phyloP scores from a whole-genome alignment of 2,113 vertebrate genomes.

The Brevimyrus niger region DNA sequence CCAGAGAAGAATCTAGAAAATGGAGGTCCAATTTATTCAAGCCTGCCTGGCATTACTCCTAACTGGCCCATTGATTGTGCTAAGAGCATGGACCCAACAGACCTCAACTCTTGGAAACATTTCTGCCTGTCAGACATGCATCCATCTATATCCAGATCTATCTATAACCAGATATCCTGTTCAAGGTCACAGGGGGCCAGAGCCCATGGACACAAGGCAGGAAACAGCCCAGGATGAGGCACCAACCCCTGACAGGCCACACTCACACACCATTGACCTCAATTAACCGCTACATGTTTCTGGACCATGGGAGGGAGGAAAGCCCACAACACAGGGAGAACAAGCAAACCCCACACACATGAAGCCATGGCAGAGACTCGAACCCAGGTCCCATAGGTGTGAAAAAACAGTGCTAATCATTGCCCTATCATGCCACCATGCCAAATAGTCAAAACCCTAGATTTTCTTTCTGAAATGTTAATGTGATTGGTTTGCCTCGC shows the following conservation, averaged over 20 bases:
- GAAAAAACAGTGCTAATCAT: background rate
- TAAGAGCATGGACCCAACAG: background rate
- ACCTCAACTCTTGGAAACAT: background rate
- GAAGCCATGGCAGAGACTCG: background rate
- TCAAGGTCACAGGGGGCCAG: background rate
- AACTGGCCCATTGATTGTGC: background rate
- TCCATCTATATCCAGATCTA: too few species aligned
- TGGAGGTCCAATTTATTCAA: background rate
- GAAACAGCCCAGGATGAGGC: background rate
- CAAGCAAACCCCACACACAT: background rate
- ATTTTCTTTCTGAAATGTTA: background rate
- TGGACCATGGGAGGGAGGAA: background rate
- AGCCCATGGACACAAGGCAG: background rate
- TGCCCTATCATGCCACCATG: too few species aligned
- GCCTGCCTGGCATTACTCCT: background rate
- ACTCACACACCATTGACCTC: background rate
- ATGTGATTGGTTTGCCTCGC: background rate
- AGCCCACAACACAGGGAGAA: background rate
- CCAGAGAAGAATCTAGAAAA: background rate
- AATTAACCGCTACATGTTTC: background rate
- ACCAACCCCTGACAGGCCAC: background rate
- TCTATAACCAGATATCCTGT: background rate
- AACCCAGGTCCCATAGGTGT: background rate
- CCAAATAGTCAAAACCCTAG: background rate
- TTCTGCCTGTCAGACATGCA: background rate